Evolutionary conservation across 1,140 invertebrate species (phyloP).

Genomic region (Ladona fulva): DNA sequence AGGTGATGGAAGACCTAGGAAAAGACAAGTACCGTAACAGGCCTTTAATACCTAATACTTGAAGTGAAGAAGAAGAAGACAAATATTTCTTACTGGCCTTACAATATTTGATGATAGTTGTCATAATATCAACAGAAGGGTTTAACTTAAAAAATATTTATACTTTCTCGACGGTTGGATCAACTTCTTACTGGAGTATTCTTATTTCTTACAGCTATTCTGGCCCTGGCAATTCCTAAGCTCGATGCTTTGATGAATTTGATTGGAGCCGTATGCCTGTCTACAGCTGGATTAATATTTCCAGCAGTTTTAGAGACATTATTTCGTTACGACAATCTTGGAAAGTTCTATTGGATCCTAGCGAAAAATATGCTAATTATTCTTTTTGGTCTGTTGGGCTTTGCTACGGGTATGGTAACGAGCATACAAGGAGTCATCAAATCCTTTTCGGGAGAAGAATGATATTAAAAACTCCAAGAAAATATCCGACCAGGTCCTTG

Average conservation of each 20-base stretch:
- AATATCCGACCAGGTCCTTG: too few species aligned
- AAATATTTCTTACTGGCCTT: too few species aligned
- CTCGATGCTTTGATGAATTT: not conserved
- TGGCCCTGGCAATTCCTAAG: not conserved
- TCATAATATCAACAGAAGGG: too few species aligned
- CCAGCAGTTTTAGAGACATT: constrained; percentile 6
- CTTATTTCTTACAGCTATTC: not conserved
- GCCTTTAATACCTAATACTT: too few species aligned
- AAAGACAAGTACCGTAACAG: too few species aligned
- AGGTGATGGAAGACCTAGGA: too few species aligned
- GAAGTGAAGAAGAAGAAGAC: too few species aligned
- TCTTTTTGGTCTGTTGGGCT: not conserved
- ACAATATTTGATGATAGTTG: too few species aligned
- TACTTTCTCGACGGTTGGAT: too few species aligned
- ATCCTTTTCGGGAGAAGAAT: not conserved
- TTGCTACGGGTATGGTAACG: not conserved
- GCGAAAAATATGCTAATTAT: not conserved
- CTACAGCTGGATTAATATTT: not conserved
- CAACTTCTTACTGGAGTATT: too few species aligned
- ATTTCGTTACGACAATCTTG: not conserved
- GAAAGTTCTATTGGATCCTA: not conserved
- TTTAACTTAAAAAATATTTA: too few species aligned
- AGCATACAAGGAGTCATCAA: not conserved
- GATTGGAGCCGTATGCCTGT: constrained; percentile 11
- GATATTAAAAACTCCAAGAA: too few species aligned